Percentiles rank a stretch among this genome's conserved stretches.
Evolutionary conservation across 2,888 invertebrate genomes (phyloP).

Genomic region (Sylvicola fuscatus): DNA sequence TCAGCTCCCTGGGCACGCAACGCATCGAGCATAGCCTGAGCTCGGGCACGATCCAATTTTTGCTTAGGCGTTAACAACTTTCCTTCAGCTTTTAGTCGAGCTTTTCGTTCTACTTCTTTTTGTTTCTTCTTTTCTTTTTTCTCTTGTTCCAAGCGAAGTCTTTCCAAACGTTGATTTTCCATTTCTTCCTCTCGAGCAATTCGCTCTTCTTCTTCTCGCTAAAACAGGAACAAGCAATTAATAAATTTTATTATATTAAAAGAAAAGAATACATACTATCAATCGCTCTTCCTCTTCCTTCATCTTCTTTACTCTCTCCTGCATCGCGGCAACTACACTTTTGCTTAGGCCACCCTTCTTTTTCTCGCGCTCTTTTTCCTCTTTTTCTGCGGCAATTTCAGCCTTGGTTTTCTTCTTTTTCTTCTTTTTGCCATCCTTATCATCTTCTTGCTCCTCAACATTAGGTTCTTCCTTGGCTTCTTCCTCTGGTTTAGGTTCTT

Average conservation of each 20-base stretch:
- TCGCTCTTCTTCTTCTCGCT: slow-evolving; percentile 62
- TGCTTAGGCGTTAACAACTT: slow-evolving; percentile 86
- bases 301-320: slow-evolving; percentile 69
- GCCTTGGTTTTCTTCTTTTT: slow-evolving; percentile 16
- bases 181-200: slow-evolving; percentile 51
- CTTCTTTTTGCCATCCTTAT: slow-evolving; percentile 20
- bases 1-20: slow-evolving; percentile 76
- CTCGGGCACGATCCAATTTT: slow-evolving; percentile 72
- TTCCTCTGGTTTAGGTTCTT: slow-evolving; percentile 58
- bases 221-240: not conserved
- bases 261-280: slow-evolving; percentile 7
- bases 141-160: slow-evolving; percentile 64
- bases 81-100: slow-evolving; percentile 88
- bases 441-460: slow-evolving; percentile 13
- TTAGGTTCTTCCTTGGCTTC: slow-evolving; percentile 32
- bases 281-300: slow-evolving; percentile 74
- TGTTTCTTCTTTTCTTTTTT: slow-evolving; percentile 72
- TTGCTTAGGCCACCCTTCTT: slow-evolving; percentile 56
- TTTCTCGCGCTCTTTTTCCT: slow-evolving; percentile 33
- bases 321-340: slow-evolving; percentile 77
- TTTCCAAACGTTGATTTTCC: slow-evolving; percentile 51
- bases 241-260: not conserved
- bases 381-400: slow-evolving; percentile 19
- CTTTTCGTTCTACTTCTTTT: slow-evolving; percentile 82
- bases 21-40: slow-evolving; percentile 73